These are phyloP conservation scores for Diplosoma virens DNA, from an alignment of 23 tunicate species.

Conservation along the genomic window DNA sequence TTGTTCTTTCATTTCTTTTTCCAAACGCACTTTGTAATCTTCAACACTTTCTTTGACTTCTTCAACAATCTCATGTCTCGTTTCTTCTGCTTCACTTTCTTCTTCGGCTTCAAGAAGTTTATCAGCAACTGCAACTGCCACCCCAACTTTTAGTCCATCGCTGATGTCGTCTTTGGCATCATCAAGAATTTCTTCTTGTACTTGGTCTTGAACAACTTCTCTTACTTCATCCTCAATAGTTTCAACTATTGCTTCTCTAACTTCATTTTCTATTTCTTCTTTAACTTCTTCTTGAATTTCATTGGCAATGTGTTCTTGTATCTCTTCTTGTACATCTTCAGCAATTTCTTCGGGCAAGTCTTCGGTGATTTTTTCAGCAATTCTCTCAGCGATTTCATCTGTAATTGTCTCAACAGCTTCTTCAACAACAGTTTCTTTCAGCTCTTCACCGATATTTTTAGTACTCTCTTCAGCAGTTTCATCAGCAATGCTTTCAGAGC, in stretches of 20 bases:
- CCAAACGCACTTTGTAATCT: slow-evolving; percentile 3
- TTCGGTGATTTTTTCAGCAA: slow-evolving; percentile 9
- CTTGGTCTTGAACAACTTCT: slow-evolving; percentile 15
- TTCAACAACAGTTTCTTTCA: background rate
- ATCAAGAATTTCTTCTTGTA: slow-evolving; percentile 33
- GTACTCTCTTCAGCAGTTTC: background rate
- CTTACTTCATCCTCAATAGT: slow-evolving; percentile 36
- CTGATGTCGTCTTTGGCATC: slow-evolving; percentile 17
- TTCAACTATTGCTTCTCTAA: background rate
- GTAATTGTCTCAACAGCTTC: background rate
- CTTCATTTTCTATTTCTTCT: slow-evolving; percentile 29
- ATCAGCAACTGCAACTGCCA: slow-evolving; percentile 35
- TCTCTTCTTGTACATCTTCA: slow-evolving; percentile 25
- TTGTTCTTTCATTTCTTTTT: slow-evolving; percentile 35
- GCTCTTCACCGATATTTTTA: slow-evolving; percentile 13
- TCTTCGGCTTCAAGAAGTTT: slow-evolving; percentile 43
- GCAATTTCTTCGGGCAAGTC: background rate
- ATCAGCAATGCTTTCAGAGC: background rate
- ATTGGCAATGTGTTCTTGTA: slow-evolving; percentile 17
- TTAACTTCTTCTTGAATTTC: slow-evolving; percentile 25
- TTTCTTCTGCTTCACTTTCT: slow-evolving; percentile 27
- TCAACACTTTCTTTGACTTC: slow-evolving; percentile 36
- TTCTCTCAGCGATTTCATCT: slow-evolving; percentile 12
- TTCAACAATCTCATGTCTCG: background rate
- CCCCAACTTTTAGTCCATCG: slow-evolving; percentile 21